These are phyloP conservation scores for Eupleurogrammus muticus DNA, from an alignment of 2,797 vertebrate genomes.

Conservation along the genomic window DNA sequence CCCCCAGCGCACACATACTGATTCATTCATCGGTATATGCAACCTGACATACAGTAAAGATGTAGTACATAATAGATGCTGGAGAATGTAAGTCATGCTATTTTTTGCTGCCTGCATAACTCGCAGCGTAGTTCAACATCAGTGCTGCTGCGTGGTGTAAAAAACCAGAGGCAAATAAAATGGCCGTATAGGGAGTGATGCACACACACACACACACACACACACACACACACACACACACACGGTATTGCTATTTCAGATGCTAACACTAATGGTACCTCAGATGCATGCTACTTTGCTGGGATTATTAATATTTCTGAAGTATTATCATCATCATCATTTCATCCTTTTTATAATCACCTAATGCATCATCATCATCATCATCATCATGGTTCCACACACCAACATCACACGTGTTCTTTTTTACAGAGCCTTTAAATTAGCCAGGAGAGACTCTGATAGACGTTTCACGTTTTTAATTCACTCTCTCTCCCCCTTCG, in stretches of 20 bases:
- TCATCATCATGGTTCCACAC: not conserved
- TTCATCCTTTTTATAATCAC: conserved; percentile 31
- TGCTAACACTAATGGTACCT: not conserved
- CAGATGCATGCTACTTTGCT: not conserved
- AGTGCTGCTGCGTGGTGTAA: not conserved
- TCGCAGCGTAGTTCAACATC: not conserved
- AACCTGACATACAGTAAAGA: conserved; percentile 21
- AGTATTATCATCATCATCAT: conserved; percentile 7
- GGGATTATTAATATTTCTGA: conserved; percentile 10
- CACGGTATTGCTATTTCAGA: too few species aligned
- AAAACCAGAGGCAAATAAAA: conserved; percentile 26
- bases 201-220: too few species aligned
- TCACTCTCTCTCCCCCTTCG: conserved; percentile 37
- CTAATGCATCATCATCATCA: conserved; percentile 36
- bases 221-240: too few species aligned
- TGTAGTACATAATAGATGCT: conserved; percentile 15
- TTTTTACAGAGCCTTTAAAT: conserved; percentile 17
- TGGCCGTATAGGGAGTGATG: too few species aligned
- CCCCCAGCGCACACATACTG: conserved; percentile 7
- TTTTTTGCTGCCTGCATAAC: not conserved
- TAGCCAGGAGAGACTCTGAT: conserved; percentile 28
- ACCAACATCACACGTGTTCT: conserved; percentile 9
- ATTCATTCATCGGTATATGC: conserved; percentile 38
- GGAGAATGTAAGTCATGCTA: not conserved
- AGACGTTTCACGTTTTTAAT: conserved; percentile 39